A percentile compares a stretch with the other conserved stretches of the same genome.
Evolutionary conservation across 2,113 vertebrate species (phyloP).

Genomic region (Aegithalos caudatus): DNA sequence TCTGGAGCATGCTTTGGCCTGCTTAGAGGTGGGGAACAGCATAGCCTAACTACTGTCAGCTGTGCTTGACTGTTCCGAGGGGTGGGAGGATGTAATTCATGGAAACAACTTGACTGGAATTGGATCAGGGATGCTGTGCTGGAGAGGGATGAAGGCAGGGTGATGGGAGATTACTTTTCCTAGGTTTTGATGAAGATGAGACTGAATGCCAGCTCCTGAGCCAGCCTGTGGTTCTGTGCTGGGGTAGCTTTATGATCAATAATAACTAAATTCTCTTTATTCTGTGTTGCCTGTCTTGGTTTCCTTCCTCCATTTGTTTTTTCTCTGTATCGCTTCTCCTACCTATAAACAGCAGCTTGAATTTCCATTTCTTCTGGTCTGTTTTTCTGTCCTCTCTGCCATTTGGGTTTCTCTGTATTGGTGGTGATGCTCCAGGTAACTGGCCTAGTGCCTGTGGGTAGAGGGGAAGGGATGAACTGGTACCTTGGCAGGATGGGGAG

Average conservation of each 20-base stretch:
- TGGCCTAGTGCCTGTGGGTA: background rate
- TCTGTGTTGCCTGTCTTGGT: background rate
- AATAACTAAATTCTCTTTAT: background rate
- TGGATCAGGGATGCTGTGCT: background rate
- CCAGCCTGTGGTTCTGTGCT: background rate
- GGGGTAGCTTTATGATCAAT: background rate
- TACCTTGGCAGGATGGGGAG: background rate
- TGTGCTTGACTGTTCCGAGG: background rate
- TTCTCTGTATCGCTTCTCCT: background rate
- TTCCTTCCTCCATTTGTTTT: background rate
- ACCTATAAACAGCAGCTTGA: background rate
- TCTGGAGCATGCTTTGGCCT: background rate
- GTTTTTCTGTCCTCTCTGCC: background rate
- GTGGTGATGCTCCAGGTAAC: rapidly evolving
- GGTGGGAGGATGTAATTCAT: background rate
- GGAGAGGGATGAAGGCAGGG: background rate
- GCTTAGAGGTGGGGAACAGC: background rate
- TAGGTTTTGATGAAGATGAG: background rate
- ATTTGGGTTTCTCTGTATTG: background rate
- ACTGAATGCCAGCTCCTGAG: background rate
- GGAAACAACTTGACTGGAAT: background rate
- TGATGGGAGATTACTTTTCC: background rate
- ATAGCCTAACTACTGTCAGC: background rate
- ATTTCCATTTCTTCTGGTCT: background rate
- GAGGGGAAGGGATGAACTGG: background rate